Base-by-base conservation (phyloP, 1,140 invertebrate genomes). In the Trichoplusia ni region DNA sequence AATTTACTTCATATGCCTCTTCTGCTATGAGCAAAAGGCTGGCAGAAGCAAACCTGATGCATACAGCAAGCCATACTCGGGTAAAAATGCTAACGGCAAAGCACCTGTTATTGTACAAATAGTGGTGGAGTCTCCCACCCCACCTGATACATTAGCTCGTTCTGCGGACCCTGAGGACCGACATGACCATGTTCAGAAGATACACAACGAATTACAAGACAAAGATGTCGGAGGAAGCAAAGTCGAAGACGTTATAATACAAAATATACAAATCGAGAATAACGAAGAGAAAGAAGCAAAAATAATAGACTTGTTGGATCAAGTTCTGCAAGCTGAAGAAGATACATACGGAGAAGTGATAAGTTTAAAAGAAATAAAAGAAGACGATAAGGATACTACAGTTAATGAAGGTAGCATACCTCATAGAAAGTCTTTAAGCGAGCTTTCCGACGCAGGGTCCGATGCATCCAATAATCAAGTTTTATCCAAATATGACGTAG, bases 401-500 rank as follows among this genome's bases (percentile, higher is more conserved):
- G 40, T 54, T 7, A 63, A 64, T 6, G 75, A 79, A 51, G 11
- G 42, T 72, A 35, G 14, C 21, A 58, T 42, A 14, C 53, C 53
- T 40, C 83, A 89, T 19, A 87, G 84, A 58, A 86, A 89, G 62
- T 88, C 84, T 6, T 63, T 87, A 14, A 82, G 81, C 65, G 84
- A 90, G 53, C 56, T 89, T 46, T 89, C 86, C 23, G 87, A 90
- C 65, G 83, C 86, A 21, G 86, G 81, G n/a, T 90, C 87, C 25
- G 87, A 89, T 51, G 81, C 80, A 80, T 90, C 87, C 38, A 79
- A 82, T 86, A 85, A 82, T 79, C 81, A 84, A 76, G 86, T 71
- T 42, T 83, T 88, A 85, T 87, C 84, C 73, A 88, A 88, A 81
- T 89, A 89, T 73, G 84, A 88, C 77, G 86, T 90, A n/a, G 82